Base-by-base conservation (phyloP, 1,140 invertebrate genomes). In the Eriosoma lanigerum region DNA sequence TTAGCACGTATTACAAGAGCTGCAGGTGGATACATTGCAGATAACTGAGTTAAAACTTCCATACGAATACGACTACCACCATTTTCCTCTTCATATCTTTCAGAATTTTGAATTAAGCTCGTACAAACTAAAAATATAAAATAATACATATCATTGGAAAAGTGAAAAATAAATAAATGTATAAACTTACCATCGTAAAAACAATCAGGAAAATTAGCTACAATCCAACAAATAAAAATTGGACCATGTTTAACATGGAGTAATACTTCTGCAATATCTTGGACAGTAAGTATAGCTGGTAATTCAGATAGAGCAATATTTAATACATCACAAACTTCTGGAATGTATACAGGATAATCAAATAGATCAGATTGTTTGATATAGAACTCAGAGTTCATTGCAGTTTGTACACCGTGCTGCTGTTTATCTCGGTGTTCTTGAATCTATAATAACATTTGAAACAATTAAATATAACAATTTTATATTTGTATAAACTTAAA, bases 271-370 rank as follows among this genome's bases (percentile, higher is more conserved):
- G 90, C 87, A 62, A 94, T 90, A 82, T 96, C 94, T 78, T 91
- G 88, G 66, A 97, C 91, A 44, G 93, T 94, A 1, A 98, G 86
- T 8, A 97, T 87, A 66, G 93, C 92, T 13, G 96, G 96, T 48
- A 98, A 86, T 87, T 98, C 96, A 15, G 94, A 93, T 54, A 96
- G 87, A 38, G 95, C 95, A 83, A 98, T 97, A 85, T 94, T 97
- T 19, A 99, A 91, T 0, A 97, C 94, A 88, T 98, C 96, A 76
- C 94, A 93, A 50, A 98, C 93, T 87, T 98, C 96, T 85, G 97
- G 96, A 81, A 97, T 89, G 84, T 98, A 98, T 1, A 98, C 94
- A 82, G 93, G 91, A 88, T 96, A 96, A 84, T 98, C 96, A 88
- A 98, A 97, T 32, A 99, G 86, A 85, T 98, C 96, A 0, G 94